These are phyloP conservation scores for Malthinus flaveolus DNA, from an alignment of 2,888 invertebrate species.

Conservation along the genomic window DNA sequence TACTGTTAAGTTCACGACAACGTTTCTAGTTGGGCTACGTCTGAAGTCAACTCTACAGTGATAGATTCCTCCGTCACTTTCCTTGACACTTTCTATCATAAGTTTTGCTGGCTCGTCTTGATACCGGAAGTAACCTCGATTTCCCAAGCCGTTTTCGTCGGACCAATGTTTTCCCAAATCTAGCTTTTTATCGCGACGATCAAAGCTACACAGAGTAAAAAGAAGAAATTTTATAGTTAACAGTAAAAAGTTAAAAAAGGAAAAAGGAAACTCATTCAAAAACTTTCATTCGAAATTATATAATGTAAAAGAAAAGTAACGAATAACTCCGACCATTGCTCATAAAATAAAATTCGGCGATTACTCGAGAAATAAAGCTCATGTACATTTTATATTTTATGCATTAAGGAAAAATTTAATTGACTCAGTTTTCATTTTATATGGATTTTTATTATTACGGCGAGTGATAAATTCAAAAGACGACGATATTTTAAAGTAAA, in stretches of 20 bases:
- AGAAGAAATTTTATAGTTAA: background rate
- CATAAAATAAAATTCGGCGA: too few relatives aligned
- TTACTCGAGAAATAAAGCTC: too few relatives aligned
- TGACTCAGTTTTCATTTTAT: too few relatives aligned
- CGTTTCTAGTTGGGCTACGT: slow-evolving; percentile 84
- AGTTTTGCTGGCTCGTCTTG: slow-evolving; percentile 76
- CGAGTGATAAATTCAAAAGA: too few relatives aligned
- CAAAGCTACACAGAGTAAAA: slow-evolving; percentile 59
- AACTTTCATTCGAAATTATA: background rate
- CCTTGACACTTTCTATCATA: slow-evolving; percentile 72
- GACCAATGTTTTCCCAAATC: slow-evolving; percentile 83
- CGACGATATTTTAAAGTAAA: too few relatives aligned
- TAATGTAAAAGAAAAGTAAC: background rate
- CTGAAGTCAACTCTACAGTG: slow-evolving; percentile 89
- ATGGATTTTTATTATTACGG: too few relatives aligned
- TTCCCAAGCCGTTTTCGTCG: slow-evolving; percentile 71
- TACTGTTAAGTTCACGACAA: slow-evolving; percentile 85
- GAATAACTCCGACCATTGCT: too few relatives aligned
- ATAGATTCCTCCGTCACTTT: slow-evolving; percentile 80
- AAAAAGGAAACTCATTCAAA: background rate
- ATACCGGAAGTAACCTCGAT: slow-evolving; percentile 76
- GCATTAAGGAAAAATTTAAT: too few relatives aligned
- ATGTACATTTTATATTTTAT: too few relatives aligned
- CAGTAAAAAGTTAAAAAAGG: background rate
- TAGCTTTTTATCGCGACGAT: slow-evolving; percentile 72